Evolutionary conservation across 2,888 invertebrate genomes (phyloP), one percentile per base, ranked within the genome.

Genomic region (Aethes cnicana): DNA sequence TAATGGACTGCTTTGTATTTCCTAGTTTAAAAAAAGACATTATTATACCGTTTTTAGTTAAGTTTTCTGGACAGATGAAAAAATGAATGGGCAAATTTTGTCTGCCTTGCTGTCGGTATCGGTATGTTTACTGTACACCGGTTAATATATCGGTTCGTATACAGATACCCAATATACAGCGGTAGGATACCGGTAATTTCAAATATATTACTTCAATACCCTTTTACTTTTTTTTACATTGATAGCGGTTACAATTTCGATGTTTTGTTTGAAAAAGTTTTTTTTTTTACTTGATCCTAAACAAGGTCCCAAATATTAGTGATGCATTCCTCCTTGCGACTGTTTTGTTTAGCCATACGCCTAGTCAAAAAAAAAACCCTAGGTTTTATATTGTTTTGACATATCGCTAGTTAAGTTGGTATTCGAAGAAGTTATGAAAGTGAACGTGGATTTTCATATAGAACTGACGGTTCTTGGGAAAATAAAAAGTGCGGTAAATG

Each of bases 321-420:
- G 8, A 44, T 9, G 48, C 49, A 49, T 49, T 49, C 49, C 49
- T 49, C 11, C 26, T 46, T 25, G 25, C 25, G 42, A 48, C 48
- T 42, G 35, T 35, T 47, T 49, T 48, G 20, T 30, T 7, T 41
- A 36, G 49, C 49, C 49, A 50, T 50, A 50, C 12, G 21, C 49
- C 49, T 50, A 50, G 49, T 50, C 49, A 50, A 50, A 9, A 12
- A 16, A 17, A 12, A 33, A 41, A 33, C 32, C 32, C 25, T 16
- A 23, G 16, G 5, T 8, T 14, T 37, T 37, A 12, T 14, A 30
- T 14, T 30, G 4, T 14, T 35, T 35, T 11, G 35, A 36, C 36
- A 18, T n/a, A 6, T 35, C 1, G 4, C 3, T 35, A 21, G 36
- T 36, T 4, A 9, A 16, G 3, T 16, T 23, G n/a, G n/a, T n/a